These are phyloP conservation scores for Petroica traversi DNA, from an alignment of 2,113 vertebrate genomes.

Conservation along the genomic window DNA sequence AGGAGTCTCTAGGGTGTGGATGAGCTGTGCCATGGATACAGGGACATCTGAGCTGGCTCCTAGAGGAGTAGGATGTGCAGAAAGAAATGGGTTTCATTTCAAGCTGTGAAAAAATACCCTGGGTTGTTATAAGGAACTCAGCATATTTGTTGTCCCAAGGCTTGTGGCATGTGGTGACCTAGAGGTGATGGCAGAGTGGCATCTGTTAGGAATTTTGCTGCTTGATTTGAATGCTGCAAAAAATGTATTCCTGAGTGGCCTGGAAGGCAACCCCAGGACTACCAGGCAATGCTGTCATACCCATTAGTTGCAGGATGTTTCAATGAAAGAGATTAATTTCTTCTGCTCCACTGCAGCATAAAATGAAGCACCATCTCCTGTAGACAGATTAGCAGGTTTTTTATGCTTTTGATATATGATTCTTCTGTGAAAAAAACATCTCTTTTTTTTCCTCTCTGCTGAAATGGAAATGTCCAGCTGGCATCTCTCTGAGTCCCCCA, in stretches of 20 bases:
- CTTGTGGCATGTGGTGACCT: not conserved
- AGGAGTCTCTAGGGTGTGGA: not conserved
- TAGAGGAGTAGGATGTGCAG: not conserved
- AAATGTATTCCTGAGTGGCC: not conserved
- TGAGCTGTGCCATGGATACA: not conserved
- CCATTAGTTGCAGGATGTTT: not conserved
- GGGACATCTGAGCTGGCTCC: not conserved
- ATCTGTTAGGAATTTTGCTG: not conserved
- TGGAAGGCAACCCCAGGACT: not conserved
- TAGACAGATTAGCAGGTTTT: not conserved
- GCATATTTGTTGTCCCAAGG: not conserved
- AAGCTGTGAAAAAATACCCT: not conserved
- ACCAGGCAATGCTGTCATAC: not conserved
- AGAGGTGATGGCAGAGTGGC: not conserved
- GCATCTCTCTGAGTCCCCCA: not conserved
- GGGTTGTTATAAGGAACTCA: not conserved
- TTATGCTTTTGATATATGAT: not conserved
- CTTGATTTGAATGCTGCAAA: not conserved
- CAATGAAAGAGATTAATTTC: not conserved
- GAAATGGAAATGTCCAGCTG: not conserved
- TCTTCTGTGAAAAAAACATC: not conserved
- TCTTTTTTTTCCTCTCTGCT: not conserved
- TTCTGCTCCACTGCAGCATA: not conserved
- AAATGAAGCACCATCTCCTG: not conserved
- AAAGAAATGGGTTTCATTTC: not conserved